These are phyloP conservation scores for Potamarius usumacintae DNA, from an alignment of 2,113 vertebrate species.

Conservation along the genomic window DNA sequence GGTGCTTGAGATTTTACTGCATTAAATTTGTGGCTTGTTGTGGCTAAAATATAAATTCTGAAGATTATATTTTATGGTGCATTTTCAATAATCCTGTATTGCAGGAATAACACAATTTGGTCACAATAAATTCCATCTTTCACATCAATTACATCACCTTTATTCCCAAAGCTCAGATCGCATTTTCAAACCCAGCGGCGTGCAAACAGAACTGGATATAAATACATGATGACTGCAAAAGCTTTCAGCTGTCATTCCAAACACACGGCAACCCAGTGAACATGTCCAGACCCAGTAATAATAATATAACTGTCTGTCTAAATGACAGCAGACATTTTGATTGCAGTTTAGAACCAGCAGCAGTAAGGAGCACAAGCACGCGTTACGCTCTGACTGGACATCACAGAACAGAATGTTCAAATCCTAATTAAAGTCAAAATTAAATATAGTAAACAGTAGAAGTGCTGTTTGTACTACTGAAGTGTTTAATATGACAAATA, in stretches of 20 bases:
- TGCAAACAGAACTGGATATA: neutral
- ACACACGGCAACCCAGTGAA: neutral
- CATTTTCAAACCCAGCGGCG: constrained; percentile 3
- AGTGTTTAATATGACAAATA: neutral
- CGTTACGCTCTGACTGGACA: neutral
- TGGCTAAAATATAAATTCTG: neutral
- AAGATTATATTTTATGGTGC: neutral
- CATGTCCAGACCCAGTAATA: neutral
- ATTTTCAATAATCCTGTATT: neutral
- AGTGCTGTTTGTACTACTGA: neutral
- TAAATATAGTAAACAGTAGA: neutral
- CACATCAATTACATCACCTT: neutral
- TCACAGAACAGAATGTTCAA: neutral
- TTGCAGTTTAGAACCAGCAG: neutral
- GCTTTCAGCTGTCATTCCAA: constrained; percentile 14
- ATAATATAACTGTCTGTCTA: neutral
- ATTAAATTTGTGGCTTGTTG: neutral
- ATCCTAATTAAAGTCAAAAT: neutral
- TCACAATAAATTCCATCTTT: neutral
- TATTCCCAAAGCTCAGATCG: constrained; percentile 7
- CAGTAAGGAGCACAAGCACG: neutral
- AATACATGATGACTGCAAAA: neutral
- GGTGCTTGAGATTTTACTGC: neutral
- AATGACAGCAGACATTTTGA: constrained; percentile 6
- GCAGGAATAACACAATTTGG: neutral